Conservation (phyloP, 2,888 invertebrate genomes). For the Leptodirus hochenwartii region DNA sequence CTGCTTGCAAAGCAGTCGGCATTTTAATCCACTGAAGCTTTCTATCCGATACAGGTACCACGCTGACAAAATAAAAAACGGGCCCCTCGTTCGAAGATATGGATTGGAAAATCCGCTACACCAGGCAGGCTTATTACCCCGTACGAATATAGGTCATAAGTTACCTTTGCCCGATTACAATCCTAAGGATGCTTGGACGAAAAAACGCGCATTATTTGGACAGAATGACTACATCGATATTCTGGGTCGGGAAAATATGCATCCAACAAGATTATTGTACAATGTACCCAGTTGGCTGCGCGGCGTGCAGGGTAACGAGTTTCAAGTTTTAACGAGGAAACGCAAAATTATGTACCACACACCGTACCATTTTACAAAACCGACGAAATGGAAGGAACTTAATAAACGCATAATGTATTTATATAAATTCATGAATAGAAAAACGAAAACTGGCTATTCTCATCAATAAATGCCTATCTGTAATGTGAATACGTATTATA, state of each 20-base stretch:
- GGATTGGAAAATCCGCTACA: constrained; percentile 54
- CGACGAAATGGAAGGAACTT: constrained; percentile 62
- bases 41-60: constrained; percentile 38
- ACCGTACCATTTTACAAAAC: constrained; percentile 39
- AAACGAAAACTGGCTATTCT: constrained; percentile 72
- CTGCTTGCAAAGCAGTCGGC: too few relatives aligned
- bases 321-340: constrained; percentile 57
- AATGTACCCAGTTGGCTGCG: constrained; percentile 78
- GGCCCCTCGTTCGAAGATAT: constrained; percentile 43
- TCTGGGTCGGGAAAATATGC: constrained; percentile 61
- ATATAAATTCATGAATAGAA: constrained; percentile 60
- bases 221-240: constrained; percentile 97
- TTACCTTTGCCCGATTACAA: constrained; percentile 51
- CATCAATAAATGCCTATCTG: too few relatives aligned
- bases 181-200: constrained; percentile 57
- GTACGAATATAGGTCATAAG: constrained; percentile 32
- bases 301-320: constrained; percentile 76
- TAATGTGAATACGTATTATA: too few relatives aligned
- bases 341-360: constrained; percentile 42
- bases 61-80: constrained; percentile 36
- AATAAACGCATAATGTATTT: constrained; percentile 55
- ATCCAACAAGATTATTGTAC: constrained; percentile 72
- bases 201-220: constrained; percentile 69
- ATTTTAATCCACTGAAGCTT: constrained; percentile 14
- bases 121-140: constrained; percentile 50